phyloP scores from a whole-genome alignment of 2,113 vertebrate species.

The Solenodon paradoxus region DNA sequence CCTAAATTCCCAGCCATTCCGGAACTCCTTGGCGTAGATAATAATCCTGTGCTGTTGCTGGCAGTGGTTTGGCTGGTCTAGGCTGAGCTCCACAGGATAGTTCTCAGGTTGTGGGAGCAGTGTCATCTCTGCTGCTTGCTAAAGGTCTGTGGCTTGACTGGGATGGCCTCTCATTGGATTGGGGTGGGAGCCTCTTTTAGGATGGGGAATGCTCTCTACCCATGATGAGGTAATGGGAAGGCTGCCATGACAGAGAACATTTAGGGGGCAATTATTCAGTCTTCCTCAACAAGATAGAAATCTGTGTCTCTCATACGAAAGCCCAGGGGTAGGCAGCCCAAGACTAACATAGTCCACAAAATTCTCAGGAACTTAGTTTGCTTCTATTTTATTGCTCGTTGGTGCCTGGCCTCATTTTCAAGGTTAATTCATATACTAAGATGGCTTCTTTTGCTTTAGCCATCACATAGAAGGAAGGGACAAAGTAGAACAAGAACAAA shows the following conservation, averaged over 20 bases:
- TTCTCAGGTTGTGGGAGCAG: neutral
- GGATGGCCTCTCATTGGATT: neutral
- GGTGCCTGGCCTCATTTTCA: neutral
- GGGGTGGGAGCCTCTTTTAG: neutral
- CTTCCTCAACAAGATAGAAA: neutral
- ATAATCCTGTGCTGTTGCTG: neutral
- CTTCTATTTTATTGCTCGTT: neutral
- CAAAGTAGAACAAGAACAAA: neutral
- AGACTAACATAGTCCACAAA: neutral
- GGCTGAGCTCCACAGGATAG: fast-evolving
- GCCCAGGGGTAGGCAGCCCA: neutral
- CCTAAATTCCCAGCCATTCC: neutral
- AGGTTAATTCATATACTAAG: neutral
- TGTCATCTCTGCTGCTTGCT: neutral
- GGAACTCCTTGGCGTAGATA: neutral
- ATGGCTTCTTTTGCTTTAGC: neutral
- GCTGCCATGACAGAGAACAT: neutral
- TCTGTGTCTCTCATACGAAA: neutral
- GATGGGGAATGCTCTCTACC: fast-evolving
- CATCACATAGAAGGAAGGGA: neutral
- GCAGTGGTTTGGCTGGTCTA: neutral
- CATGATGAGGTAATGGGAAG: neutral
- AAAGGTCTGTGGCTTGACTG: neutral
- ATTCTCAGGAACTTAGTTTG: neutral
- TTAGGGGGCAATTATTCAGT: neutral